A percentile compares a stretch with the other conserved stretches of the same genome.
Conservation (phyloP, 2,888 invertebrate species). For the Uropetala carovei region DNA sequence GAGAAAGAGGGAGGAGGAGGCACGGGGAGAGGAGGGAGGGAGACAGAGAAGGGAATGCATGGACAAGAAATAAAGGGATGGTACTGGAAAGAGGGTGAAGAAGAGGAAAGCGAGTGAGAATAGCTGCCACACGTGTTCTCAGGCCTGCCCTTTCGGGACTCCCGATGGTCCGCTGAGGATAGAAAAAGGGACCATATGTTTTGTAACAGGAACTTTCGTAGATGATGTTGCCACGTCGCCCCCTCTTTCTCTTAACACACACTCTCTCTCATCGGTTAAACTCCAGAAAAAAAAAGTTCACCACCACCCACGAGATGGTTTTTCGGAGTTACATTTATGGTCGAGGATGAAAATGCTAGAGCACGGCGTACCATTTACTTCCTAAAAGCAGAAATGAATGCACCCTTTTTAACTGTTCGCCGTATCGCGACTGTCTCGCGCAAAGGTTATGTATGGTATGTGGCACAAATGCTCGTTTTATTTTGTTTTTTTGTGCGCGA, state of each 20-base stretch:
- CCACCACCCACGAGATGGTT: too few relatives aligned
- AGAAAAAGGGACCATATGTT: conserved; percentile 10
- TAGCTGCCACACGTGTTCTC: not conserved
- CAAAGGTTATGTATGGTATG: too few relatives aligned
- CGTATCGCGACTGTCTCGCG: too few relatives aligned
- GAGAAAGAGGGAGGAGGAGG: too few relatives aligned
- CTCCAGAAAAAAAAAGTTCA: not conserved
- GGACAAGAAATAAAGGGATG: not conserved
- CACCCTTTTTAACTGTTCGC: too few relatives aligned
- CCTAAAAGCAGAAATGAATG: too few relatives aligned
- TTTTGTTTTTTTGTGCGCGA: too few relatives aligned
- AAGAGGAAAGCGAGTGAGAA: not conserved
- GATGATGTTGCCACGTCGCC: not conserved
- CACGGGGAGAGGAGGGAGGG: too few relatives aligned
- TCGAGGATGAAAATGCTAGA: too few relatives aligned
- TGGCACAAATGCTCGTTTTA: too few relatives aligned
- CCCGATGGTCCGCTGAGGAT: not conserved
- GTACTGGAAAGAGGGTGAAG: not conserved
- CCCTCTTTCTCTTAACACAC: not conserved
- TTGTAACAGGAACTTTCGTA: not conserved
- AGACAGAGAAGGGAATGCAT: not conserved
- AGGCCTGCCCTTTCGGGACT: not conserved
- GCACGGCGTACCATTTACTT: too few relatives aligned
- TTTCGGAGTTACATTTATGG: too few relatives aligned
- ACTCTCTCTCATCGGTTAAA: not conserved